Percentiles rank a stretch among this genome's conserved stretches.
phyloP scores from a whole-genome alignment of 2,888 invertebrate species.

The Drosophila recens region DNA sequence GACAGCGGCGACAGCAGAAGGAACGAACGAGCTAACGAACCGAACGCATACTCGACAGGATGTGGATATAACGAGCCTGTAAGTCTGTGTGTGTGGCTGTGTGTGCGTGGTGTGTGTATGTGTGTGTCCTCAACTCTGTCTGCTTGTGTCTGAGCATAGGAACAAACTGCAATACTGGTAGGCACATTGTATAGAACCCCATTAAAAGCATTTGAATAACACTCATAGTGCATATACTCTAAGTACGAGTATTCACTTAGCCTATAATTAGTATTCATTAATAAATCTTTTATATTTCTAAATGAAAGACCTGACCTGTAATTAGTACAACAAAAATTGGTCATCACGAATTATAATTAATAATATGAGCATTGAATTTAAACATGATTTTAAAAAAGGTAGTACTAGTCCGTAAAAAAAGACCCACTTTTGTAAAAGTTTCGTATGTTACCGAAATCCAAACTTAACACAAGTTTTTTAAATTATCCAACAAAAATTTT shows the following conservation, averaged over 20 bases:
- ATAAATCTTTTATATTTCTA: neutral
- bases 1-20: conserved; percentile 30
- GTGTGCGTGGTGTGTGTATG: conserved; percentile 1
- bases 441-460: too few species aligned
- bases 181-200: conserved; percentile 28
- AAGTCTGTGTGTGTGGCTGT: neutral
- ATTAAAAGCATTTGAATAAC: neutral
- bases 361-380: neutral
- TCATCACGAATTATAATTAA: conserved; percentile 4
- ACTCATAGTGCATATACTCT: conserved; percentile 41
- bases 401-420: neutral
- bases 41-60: conserved; percentile 73
- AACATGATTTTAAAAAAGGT: neutral
- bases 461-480: too few species aligned
- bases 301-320: neutral
- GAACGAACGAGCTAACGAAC: conserved; percentile 73
- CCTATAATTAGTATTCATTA: neutral
- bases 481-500: too few species aligned
- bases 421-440: too few species aligned
- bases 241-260: neutral
- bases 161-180: conserved; percentile 59
- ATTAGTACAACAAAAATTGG: neutral
- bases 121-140: conserved; percentile 34
- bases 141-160: conserved; percentile 50
- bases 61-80: conserved; percentile 71